phyloP scores from a whole-genome alignment of 2,113 vertebrate genomes.

The Dunckerocampus dactyliophorus region DNA sequence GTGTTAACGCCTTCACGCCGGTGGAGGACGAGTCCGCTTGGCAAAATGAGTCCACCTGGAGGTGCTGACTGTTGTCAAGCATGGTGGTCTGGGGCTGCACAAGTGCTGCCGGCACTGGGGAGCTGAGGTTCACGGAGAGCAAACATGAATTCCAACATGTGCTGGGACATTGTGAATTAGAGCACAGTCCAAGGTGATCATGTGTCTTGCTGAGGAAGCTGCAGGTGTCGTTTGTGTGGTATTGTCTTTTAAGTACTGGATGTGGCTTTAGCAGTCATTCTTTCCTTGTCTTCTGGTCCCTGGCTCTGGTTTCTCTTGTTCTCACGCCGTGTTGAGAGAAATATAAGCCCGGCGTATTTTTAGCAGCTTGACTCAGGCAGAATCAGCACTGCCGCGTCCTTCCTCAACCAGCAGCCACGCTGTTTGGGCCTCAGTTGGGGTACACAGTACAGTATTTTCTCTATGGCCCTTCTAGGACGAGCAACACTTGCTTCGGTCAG shows the following conservation, averaged over 20 bases:
- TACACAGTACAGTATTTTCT: too few relatives aligned
- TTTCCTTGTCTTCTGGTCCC: constrained; percentile 29
- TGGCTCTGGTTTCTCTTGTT: constrained; percentile 45
- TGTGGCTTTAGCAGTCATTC: constrained; percentile 10
- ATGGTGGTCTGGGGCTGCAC: too few relatives aligned
- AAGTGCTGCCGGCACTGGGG: too few relatives aligned
- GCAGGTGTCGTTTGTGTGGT: background rate
- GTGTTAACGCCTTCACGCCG: constrained; percentile 58
- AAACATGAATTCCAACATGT: too few relatives aligned
- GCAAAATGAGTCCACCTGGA: constrained; percentile 26
- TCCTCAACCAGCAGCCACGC: constrained; percentile 28
- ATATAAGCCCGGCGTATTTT: constrained; percentile 62
- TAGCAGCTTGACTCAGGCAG: constrained; percentile 56
- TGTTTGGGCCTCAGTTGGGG: background rate
- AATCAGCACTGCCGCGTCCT: constrained; percentile 22
- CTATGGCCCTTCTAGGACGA: too few relatives aligned
- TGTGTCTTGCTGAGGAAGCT: background rate
- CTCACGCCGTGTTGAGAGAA: constrained; percentile 26
- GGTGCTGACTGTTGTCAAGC: too few relatives aligned
- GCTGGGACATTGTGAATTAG: too few relatives aligned
- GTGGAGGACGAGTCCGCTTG: constrained; percentile 33
- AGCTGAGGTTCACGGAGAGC: too few relatives aligned
- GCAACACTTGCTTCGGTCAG: too few relatives aligned
- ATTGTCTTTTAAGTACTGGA: background rate
- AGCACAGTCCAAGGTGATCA: background rate